Base-by-base conservation (phyloP, 92 coral and sea anemone genomes). In the Plumapathes pennacea region DNA sequence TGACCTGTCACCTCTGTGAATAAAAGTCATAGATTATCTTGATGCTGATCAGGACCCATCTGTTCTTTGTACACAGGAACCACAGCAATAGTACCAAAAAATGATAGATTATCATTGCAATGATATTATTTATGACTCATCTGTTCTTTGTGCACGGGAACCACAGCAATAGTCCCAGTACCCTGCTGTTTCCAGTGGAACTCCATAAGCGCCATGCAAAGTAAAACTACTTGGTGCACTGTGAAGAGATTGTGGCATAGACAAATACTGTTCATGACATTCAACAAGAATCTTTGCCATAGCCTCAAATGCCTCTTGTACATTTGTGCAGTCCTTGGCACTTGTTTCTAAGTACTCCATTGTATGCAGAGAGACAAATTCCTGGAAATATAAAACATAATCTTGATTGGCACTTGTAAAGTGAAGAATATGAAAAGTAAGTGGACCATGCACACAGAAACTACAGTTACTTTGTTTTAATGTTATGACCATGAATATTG, bases 341-440 rank as follows among this genome's bases (percentile, higher is more conserved):
- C 98, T 92, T n/a, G 98, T 89, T 62, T 92, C 94, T 59, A 89
- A 33, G 79, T 92, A 82, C 23, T 88, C 68, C 64, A 88, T 49
- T 29, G 79, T 71, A 76, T 84, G 72, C 48, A 79, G 61, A 23
- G 48, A 44, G 41, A 89, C 85, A 57, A 83, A 80, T 28, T 89
- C 73, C 97, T 91, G 60, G 15, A 34, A 19, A 23, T 29, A 56
- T 14, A 59, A 38, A 1, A 1, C 36, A 56, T 14, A 41, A 32
- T 7, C 8, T 24, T 7, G 9, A 36, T 36, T n/a, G 40, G 40
- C 40, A 7, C n/a, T 36, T 7, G 40, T 7, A 36, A n/a, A 8
- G n/a, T 36, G 9, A 7, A 36, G 9, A 36, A 36, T 36, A n/a
- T 36, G n/a, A 36, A n/a, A n/a, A n/a, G n/a, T n/a, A n/a, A n/a